phyloP scores from a whole-genome alignment of 2,888 invertebrate species.

The Allolobophora icterica region DNA sequence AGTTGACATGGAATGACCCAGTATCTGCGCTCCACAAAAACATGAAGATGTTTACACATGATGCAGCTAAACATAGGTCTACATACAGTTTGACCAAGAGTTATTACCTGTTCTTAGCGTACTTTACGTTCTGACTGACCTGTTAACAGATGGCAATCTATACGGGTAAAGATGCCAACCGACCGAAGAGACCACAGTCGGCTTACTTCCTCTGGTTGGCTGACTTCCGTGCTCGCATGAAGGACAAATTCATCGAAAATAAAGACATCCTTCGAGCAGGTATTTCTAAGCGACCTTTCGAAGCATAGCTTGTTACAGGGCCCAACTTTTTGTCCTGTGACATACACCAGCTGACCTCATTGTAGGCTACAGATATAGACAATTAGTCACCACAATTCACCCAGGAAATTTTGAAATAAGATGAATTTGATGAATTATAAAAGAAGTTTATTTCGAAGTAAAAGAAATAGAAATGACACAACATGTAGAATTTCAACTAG shows the following conservation, averaged over 20 bases:
- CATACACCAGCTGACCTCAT: neutral
- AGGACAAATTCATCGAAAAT: slow-evolving; percentile 37
- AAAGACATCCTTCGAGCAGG: slow-evolving; percentile 41
- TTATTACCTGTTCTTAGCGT: neutral
- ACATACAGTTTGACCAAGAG: neutral
- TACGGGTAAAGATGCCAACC: slow-evolving; percentile 83
- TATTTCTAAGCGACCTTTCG: neutral
- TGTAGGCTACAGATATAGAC: neutral
- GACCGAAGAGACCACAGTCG: slow-evolving; percentile 85
- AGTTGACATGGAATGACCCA: too few species aligned
- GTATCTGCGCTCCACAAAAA: too few species aligned
- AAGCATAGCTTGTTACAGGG: neutral
- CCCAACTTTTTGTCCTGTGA: neutral
- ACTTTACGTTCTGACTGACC: neutral
- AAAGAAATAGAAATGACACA: too few species aligned
- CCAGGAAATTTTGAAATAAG: too few species aligned
- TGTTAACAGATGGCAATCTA: slow-evolving; percentile 71
- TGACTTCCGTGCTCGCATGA: slow-evolving; percentile 75
- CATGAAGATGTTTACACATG: too few species aligned
- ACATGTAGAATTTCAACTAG: too few species aligned
- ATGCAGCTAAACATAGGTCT: too few species aligned
- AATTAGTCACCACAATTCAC: too few species aligned
- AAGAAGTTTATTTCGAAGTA: too few species aligned
- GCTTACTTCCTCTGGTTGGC: slow-evolving; percentile 96
- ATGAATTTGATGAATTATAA: too few species aligned